phyloP scores from a whole-genome alignment of 2,113 vertebrate genomes.

The Falcunculus frontatus region DNA sequence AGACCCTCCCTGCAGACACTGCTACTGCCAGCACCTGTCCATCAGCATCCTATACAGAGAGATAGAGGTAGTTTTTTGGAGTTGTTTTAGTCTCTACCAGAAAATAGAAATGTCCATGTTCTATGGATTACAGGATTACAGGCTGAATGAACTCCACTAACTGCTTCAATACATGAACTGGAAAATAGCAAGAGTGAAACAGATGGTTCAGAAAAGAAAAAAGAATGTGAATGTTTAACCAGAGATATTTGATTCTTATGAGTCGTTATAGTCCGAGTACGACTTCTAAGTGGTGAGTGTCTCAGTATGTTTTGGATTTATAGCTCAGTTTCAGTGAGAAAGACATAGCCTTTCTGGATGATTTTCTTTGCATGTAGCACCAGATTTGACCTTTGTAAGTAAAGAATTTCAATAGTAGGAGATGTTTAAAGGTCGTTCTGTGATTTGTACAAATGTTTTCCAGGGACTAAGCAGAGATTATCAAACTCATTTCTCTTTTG shows the following conservation, averaged over 20 bases:
- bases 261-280: background rate
- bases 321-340: background rate
- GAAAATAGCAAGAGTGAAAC: background rate
- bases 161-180: background rate
- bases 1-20: background rate
- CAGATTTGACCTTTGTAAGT: background rate
- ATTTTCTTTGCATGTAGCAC: background rate
- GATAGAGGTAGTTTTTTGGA: background rate
- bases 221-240: background rate
- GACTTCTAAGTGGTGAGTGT: background rate
- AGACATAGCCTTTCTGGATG: background rate
- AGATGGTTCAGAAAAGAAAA: background rate
- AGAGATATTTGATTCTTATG: background rate
- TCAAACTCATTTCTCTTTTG: slow-evolving; percentile 36
- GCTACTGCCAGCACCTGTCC: background rate
- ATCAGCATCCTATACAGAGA: rapidly evolving
- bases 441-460: background rate
- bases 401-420: background rate
- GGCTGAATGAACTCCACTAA: background rate
- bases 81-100: background rate
- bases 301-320: background rate
- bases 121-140: background rate
- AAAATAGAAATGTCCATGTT: background rate
- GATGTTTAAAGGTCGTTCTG: background rate
- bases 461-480: slow-evolving; percentile 13